Percentiles rank a stretch among this genome's conserved stretches.
phyloP scores from a whole-genome alignment of 2,797 vertebrate species.

The Pampus argenteus region DNA sequence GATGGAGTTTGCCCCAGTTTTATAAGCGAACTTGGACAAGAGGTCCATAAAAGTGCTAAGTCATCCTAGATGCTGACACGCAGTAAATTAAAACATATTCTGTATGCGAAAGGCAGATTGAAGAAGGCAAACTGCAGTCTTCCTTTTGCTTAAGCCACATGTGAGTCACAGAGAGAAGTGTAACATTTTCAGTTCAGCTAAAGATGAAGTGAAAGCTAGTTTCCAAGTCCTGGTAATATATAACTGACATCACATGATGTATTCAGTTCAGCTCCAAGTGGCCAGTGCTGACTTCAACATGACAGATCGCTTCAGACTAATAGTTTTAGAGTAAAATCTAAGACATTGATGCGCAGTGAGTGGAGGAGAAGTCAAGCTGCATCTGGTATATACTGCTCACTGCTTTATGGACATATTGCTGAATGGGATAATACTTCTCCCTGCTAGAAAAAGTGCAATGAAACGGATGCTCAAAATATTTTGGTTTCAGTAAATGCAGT shows the following conservation, averaged over 20 bases:
- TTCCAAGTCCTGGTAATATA: not conserved
- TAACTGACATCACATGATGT: constrained; percentile 2
- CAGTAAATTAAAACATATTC: no score
- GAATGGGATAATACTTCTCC: not conserved
- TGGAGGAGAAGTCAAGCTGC: not conserved
- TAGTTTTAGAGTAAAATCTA: no score
- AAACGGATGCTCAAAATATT: not conserved
- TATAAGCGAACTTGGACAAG: not conserved
- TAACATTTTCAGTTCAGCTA: constrained; percentile 33
- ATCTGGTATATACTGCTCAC: not conserved
- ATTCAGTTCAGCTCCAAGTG: not conserved
- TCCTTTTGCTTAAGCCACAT: no score
- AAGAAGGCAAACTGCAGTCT: no score
- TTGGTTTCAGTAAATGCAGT: not conserved
- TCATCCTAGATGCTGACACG: no score
- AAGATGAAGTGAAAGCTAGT: constrained; percentile 29
- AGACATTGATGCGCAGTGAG: no score
- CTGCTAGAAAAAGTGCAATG: not conserved
- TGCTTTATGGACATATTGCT: not conserved
- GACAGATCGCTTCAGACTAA: not conserved
- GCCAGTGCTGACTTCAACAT: not conserved
- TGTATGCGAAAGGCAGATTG: no score
- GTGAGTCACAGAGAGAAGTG: constrained; percentile 36
- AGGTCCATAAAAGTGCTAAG: no score
- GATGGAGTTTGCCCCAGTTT: no score